A percentile compares a stretch with the other conserved stretches of the same genome.
Conservation (phyloP, 2,888 invertebrate species). For the Hypsopygia costalis region DNA sequence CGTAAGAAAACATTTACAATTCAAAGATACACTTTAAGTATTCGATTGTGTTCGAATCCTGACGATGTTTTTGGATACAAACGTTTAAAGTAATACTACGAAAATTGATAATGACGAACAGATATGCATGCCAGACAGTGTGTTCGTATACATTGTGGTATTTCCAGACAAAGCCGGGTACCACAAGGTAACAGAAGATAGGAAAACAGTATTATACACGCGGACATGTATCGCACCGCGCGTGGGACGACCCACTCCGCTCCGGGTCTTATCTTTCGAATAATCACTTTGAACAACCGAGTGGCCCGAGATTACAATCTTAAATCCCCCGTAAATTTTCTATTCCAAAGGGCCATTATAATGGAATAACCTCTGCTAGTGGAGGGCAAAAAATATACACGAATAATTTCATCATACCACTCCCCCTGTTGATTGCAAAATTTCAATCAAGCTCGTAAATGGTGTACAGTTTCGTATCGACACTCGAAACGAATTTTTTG, state of each 20-base stretch:
- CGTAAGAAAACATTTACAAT: no score
- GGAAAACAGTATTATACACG: conserved; percentile 31
- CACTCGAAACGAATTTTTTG: conserved; percentile 73
- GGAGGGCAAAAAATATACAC: conserved; percentile 70
- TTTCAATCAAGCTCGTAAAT: conserved; percentile 79
- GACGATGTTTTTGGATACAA: background rate
- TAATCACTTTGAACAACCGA: conserved; percentile 79
- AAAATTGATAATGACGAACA: conserved; percentile 9
- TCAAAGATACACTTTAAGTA: no score
- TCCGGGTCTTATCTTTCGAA: conserved; percentile 62
- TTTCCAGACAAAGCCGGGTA: conserved; percentile 25
- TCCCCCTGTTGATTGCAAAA: conserved; percentile 78
- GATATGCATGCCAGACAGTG: conserved; percentile 6
- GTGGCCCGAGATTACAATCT: conserved; percentile 73
- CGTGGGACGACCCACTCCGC: conserved; percentile 65
- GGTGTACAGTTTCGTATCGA: conserved; percentile 73
- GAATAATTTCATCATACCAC: conserved; percentile 75
- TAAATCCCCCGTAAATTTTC: conserved; percentile 76
- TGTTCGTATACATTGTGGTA: conserved; percentile 5
- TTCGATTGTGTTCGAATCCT: background rate
- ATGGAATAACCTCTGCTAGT: conserved; percentile 61
- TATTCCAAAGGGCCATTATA: conserved; percentile 66
- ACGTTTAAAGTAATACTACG: conserved; percentile 2
- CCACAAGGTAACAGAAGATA: conserved; percentile 28
- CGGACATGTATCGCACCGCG: conserved; percentile 34